A percentile compares a stretch with the other conserved stretches of the same genome.
Conservation (phyloP, 2,797 vertebrate genomes). For the Gambelia wislizenii region DNA sequence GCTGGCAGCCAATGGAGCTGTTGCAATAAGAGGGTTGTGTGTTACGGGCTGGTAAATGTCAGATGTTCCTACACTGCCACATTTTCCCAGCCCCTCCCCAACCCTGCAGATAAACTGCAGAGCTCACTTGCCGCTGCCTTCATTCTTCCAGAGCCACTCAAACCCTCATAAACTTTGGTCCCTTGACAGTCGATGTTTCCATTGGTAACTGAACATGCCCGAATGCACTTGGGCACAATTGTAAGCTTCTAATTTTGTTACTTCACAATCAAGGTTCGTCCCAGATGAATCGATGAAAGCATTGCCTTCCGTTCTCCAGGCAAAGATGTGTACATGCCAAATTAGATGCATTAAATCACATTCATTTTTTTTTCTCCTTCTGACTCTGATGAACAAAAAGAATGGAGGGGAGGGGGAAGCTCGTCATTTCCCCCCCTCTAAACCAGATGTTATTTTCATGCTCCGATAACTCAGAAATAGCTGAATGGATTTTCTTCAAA, state of each 20-base stretch:
- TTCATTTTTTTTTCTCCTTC: constrained; percentile 11
- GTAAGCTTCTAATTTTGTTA: not conserved
- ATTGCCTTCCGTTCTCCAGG: constrained; percentile 42
- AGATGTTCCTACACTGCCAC: not conserved
- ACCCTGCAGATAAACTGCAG: not conserved
- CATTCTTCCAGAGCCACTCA: not conserved
- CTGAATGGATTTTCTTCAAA: constrained; percentile 70
- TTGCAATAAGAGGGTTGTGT: too few relatives aligned
- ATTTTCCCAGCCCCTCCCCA: not conserved
- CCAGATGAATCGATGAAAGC: constrained; percentile 39
- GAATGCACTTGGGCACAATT: not conserved
- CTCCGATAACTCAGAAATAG: constrained; percentile 69
- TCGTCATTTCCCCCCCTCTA: constrained; percentile 60
- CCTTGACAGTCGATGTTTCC: not conserved
- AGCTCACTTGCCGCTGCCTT: not conserved
- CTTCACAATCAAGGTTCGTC: constrained; percentile 13
- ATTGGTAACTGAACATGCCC: not conserved
- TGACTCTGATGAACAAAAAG: constrained; percentile 64
- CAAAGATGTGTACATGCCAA: constrained; percentile 34
- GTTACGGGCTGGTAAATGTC: too few relatives aligned
- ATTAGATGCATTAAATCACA: constrained; percentile 56
- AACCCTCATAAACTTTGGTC: too few relatives aligned
- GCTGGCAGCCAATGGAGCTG: too few relatives aligned
- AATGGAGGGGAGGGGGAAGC: constrained; percentile 24
- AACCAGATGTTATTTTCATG: constrained; percentile 75